Evolutionary conservation across 2,113 vertebrate genomes (phyloP).

Genomic region (Semicossyphus pulcher): DNA sequence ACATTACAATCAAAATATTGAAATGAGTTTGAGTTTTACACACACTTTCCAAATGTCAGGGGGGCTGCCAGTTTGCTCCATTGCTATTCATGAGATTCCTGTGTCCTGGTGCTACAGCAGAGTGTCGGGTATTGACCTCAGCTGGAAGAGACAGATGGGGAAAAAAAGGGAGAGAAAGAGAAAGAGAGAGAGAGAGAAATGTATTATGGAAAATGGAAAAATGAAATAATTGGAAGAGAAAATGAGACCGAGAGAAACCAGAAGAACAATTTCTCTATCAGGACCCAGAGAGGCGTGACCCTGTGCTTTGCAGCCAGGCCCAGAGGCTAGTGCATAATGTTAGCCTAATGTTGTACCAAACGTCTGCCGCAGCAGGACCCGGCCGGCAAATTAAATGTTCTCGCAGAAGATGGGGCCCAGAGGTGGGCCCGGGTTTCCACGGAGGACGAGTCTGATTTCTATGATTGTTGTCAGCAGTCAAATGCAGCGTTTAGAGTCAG

Average conservation of each 20-base stretch:
- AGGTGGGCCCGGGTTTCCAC: constrained; percentile 16
- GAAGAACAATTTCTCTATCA: constrained; percentile 51
- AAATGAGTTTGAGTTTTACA: constrained; percentile 61
- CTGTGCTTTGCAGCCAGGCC: constrained; percentile 24
- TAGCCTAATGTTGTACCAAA: constrained; percentile 49
- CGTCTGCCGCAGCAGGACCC: constrained; percentile 33
- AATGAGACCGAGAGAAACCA: constrained; percentile 47
- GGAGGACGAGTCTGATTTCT: constrained; percentile 1
- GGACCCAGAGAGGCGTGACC: constrained; percentile 56
- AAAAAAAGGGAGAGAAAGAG: neutral
- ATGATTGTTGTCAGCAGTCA: constrained; percentile 23
- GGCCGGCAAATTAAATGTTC: constrained; percentile 47
- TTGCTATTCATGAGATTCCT: constrained; percentile 85
- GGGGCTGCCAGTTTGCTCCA: constrained; percentile 43
- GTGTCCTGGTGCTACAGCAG: constrained; percentile 47
- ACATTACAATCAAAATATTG: constrained; percentile 49
- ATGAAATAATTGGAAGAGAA: constrained; percentile 62
- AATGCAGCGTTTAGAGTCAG: constrained; percentile 25
- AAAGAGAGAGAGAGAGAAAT: neutral
- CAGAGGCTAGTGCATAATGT: constrained; percentile 43
- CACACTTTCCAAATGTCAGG: constrained; percentile 62
- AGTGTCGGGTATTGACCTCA: constrained; percentile 58
- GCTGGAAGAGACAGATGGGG: constrained; percentile 59
- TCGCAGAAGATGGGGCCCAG: constrained; percentile 20
- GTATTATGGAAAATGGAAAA: constrained; percentile 43